These are phyloP conservation scores for Adelosebastes latens DNA, from an alignment of 2,797 vertebrate genomes.

Conservation along the genomic window DNA sequence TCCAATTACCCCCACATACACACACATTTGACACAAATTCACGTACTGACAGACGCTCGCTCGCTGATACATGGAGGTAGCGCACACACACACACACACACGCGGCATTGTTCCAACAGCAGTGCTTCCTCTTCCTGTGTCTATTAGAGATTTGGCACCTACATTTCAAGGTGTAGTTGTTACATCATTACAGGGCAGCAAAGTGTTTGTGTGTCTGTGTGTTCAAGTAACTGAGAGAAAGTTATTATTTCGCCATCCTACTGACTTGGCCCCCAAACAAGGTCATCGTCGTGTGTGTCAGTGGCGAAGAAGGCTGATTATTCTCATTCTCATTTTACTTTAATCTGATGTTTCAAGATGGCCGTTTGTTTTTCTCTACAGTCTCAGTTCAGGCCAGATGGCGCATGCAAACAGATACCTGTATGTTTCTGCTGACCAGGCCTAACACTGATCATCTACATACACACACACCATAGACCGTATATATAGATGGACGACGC, in stretches of 20 bases:
- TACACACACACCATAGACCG: background rate
- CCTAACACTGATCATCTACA: background rate
- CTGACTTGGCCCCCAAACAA: background rate
- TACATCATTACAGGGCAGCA: slow-evolving; percentile 21
- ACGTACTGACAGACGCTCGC: slow-evolving; percentile 33
- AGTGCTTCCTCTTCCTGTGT: slow-evolving; percentile 64
- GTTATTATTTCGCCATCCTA: background rate
- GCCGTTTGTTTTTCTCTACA: background rate
- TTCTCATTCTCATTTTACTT: background rate
- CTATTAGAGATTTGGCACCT: slow-evolving; percentile 39
- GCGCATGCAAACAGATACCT: background rate
- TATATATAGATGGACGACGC: too few species aligned
- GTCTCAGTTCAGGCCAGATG: background rate
- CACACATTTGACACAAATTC: slow-evolving; percentile 61
- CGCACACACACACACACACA: slow-evolving; percentile 2
- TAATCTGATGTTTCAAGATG: background rate
- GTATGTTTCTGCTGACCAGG: background rate
- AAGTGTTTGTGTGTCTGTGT: background rate
- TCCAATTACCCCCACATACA: slow-evolving; percentile 45
- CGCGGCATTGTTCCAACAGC: slow-evolving; percentile 40
- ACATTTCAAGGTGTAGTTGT: slow-evolving; percentile 21
- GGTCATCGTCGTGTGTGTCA: background rate
- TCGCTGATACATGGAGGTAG: slow-evolving; percentile 3
- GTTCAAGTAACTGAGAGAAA: background rate
- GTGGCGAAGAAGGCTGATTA: background rate